These are phyloP conservation scores for Automeris io DNA, from an alignment of 2,888 invertebrate genomes.

Conservation along the genomic window DNA sequence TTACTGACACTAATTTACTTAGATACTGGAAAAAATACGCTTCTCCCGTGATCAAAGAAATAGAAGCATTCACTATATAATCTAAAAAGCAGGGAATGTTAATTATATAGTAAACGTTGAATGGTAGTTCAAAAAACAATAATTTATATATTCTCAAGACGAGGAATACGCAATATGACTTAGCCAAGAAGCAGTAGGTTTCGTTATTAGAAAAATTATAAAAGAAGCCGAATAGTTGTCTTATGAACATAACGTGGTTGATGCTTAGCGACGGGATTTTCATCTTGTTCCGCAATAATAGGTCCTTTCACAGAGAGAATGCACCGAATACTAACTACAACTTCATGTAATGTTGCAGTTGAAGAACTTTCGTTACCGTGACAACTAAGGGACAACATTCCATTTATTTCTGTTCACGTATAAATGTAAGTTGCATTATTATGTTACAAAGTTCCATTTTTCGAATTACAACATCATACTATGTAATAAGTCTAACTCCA, in stretches of 20 bases:
- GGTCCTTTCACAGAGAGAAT: too few relatives aligned
- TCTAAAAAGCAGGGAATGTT: background rate
- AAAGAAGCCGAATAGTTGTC: background rate
- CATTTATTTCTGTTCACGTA: too few relatives aligned
- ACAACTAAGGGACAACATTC: too few relatives aligned
- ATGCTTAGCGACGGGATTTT: background rate
- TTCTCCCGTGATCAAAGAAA: background rate
- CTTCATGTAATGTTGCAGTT: too few relatives aligned
- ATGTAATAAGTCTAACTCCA: too few relatives aligned
- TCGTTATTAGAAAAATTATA: background rate
- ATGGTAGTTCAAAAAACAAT: background rate
- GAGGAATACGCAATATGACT: background rate
- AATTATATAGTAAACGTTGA: background rate
- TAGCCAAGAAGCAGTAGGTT: background rate
- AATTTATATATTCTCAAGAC: too few relatives aligned
- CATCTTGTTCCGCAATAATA: too few relatives aligned
- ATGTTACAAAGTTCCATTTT: too few relatives aligned
- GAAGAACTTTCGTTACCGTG: too few relatives aligned
- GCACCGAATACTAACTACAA: too few relatives aligned
- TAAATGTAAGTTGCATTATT: too few relatives aligned
- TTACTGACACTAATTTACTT: background rate
- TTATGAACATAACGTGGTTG: background rate
- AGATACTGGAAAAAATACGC: background rate
- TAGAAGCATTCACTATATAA: background rate
- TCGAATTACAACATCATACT: too few relatives aligned